These are phyloP conservation scores for Forbesichthys papilliferus DNA, from an alignment of 2,113 vertebrate genomes.

Conservation along the genomic window DNA sequence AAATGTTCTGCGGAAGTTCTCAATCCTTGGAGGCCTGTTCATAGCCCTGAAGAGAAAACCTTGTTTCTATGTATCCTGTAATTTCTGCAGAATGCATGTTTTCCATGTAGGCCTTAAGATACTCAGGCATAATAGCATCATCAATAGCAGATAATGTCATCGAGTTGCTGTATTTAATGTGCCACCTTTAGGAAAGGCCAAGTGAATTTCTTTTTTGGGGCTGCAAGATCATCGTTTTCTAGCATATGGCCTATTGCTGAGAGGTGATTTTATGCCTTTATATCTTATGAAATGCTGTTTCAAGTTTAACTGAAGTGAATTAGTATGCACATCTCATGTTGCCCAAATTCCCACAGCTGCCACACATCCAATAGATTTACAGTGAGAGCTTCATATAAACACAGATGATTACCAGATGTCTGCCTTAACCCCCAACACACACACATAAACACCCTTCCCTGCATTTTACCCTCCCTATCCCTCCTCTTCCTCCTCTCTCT, in stretches of 20 bases:
- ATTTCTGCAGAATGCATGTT: no score
- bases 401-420: slow-evolving; percentile 75
- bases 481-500: not conserved
- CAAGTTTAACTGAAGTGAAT: not conserved
- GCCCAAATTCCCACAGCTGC: slow-evolving; percentile 43
- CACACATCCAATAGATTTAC: slow-evolving; percentile 65
- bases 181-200: no score
- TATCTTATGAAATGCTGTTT: not conserved
- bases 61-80: no score
- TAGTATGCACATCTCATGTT: slow-evolving; percentile 28
- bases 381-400: slow-evolving; percentile 67
- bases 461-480: no score
- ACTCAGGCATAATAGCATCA: no score
- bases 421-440: not conserved
- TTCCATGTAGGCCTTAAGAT: no score
- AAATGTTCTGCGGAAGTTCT: no score
- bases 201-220: no score
- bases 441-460: not conserved
- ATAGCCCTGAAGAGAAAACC: no score
- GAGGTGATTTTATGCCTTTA: slow-evolving; percentile 32
- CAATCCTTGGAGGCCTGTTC: no score
- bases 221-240: not conserved
- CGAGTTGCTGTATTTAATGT: no score
- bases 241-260: not conserved
- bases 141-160: no score